A percentile compares a stretch with the other conserved stretches of the same genome.
Conservation (phyloP, 2,113 vertebrate genomes). For the Bucco capensis region DNA sequence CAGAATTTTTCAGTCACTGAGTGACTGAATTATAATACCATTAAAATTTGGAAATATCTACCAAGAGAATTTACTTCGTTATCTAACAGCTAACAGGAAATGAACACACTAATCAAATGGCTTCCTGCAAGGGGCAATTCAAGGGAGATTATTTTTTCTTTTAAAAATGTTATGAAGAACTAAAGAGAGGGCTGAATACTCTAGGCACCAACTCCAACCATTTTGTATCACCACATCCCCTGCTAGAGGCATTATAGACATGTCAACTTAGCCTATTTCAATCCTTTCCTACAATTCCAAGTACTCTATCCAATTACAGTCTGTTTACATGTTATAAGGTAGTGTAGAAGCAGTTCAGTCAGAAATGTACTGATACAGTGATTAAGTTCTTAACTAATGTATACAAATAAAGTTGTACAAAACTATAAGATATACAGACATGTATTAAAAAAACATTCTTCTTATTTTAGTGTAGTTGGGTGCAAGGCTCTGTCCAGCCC, state of each 20-base stretch:
- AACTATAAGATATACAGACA: fast-evolving
- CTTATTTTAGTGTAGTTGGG: neutral
- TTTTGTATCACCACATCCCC: neutral
- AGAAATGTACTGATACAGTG: neutral
- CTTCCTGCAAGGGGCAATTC: neutral
- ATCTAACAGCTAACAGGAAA: neutral
- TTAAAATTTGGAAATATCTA: slow-evolving; percentile 6
- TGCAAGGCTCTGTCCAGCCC: neutral
- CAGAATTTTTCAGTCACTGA: slow-evolving; percentile 30
- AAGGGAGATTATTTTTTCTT: neutral
- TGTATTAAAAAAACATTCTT: neutral
- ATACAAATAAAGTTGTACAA: neutral
- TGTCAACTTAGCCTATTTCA: no score
- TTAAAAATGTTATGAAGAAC: neutral
- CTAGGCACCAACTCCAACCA: neutral
- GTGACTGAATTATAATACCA: neutral
- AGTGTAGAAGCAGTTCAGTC: neutral
- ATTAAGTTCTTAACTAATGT: neutral
- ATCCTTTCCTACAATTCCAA: no score
- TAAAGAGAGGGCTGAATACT: neutral
- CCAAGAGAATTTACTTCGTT: neutral
- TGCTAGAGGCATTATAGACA: no score
- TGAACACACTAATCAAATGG: neutral
- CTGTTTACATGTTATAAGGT: neutral
- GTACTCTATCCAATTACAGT: no score